Evolutionary conservation across 2,113 vertebrate genomes (phyloP).

Genomic region (Prietella phreatophila): DNA sequence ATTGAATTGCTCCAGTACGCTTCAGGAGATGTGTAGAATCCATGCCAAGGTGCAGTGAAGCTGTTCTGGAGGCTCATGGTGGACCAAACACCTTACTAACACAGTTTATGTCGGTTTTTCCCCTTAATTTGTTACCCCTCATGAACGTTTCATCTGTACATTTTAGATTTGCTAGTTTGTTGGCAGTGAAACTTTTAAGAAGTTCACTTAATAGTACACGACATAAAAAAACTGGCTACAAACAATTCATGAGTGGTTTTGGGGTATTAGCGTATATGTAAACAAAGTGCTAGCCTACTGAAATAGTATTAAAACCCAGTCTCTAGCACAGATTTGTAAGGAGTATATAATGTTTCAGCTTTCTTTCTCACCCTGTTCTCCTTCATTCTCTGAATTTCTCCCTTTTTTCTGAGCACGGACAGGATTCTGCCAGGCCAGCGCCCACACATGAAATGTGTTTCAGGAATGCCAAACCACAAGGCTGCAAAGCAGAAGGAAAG

Average conservation of each 20-base stretch:
- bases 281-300: background rate
- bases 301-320: background rate
- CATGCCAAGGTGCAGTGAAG: background rate
- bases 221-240: background rate
- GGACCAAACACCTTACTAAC: background rate
- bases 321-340: background rate
- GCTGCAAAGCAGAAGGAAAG: conserved; percentile 13
- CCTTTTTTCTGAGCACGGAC: background rate
- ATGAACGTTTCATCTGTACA: background rate
- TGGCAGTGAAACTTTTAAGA: background rate
- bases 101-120: background rate
- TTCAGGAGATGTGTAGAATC: background rate
- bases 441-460: conserved; percentile 62
- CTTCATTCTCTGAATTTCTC: conserved; percentile 28
- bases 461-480: conserved; percentile 63
- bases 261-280: background rate
- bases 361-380: background rate
- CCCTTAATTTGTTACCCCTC: no score
- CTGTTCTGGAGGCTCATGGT: background rate
- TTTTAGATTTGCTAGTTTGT: background rate
- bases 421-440: conserved; percentile 29
- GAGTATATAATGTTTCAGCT: background rate
- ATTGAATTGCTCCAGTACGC: background rate
- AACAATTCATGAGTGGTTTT: background rate
- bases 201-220: background rate